Conservation (phyloP, 2,113 vertebrate species). For the Dendrocopos noguchii region DNA sequence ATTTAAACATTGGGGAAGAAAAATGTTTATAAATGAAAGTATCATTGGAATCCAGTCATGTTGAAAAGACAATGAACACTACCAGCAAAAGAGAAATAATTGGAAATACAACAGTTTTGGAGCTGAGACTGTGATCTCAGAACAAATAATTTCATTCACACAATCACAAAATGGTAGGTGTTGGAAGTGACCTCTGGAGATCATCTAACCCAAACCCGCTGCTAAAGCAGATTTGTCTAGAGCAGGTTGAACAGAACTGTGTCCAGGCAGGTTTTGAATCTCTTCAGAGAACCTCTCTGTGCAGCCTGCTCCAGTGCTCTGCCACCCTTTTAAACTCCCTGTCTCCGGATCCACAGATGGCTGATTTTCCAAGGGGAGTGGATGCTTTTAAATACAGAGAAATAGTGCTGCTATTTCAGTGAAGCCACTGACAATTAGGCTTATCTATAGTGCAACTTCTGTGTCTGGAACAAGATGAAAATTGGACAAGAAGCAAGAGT, state of each 20-base stretch:
- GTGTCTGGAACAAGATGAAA: slow-evolving; percentile 29
- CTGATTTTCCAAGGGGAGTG: background rate
- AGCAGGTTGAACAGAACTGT: no score
- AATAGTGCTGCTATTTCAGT: background rate
- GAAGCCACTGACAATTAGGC: slow-evolving; percentile 4
- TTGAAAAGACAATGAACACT: background rate
- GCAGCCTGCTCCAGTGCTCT: no score
- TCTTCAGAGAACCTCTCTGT: no score
- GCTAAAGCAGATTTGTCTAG: no score
- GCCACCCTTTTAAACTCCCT: background rate
- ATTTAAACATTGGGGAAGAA: background rate
- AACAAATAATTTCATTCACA: background rate
- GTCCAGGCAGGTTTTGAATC: no score
- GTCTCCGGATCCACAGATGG: background rate
- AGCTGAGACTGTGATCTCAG: background rate
- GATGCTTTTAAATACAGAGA: background rate
- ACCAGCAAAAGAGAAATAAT: background rate
- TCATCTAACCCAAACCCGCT: no score
- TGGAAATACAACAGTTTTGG: background rate
- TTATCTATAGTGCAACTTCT: slow-evolving; percentile 4
- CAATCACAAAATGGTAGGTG: no score
- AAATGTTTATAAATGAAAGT: background rate
- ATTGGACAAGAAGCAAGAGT: slow-evolving; percentile 22
- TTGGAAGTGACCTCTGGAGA: no score
- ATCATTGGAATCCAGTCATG: background rate